Percentiles rank a stretch among this genome's conserved stretches.
These are phyloP conservation scores for Hipposideros larvatus DNA, from an alignment of 2,797 vertebrate genomes.

Conservation along the genomic window DNA sequence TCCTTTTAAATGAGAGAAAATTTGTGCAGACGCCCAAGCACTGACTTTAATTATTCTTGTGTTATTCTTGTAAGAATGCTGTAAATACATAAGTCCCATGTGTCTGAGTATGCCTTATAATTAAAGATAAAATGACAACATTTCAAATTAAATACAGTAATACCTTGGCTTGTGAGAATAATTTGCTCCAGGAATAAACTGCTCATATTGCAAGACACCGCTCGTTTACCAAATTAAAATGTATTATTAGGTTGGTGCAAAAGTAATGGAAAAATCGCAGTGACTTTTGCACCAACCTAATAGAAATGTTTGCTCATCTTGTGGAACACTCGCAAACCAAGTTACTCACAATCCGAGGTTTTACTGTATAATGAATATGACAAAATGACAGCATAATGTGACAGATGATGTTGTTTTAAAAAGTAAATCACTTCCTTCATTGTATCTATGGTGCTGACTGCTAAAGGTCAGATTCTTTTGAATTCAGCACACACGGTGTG, in stretches of 20 bases:
- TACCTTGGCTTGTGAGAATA: too few species aligned
- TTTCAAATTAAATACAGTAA: neutral
- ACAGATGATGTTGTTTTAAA: constrained; percentile 29
- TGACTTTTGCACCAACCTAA: too few species aligned
- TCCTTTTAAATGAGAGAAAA: constrained; percentile 40
- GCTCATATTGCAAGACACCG: too few species aligned
- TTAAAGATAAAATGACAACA: neutral
- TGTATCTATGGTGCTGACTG: neutral
- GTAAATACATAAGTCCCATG: neutral
- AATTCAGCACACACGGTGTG: neutral
- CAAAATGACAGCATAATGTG: neutral
- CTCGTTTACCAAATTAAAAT: too few species aligned
- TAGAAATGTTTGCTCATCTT: too few species aligned
- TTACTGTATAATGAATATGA: neutral
- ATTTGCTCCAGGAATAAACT: too few species aligned
- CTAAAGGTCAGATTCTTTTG: neutral
- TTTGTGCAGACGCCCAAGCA: neutral
- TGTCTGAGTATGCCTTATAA: neutral
- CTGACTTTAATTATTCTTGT: neutral
- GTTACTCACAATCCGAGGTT: too few species aligned
- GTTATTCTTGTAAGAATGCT: neutral
- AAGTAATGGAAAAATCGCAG: too few species aligned
- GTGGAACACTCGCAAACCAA: too few species aligned
- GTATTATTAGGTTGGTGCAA: too few species aligned
- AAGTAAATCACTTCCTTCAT: neutral